A percentile compares a stretch with the other conserved stretches of the same genome.
Evolutionary conservation across 2,113 vertebrate genomes (phyloP).

Genomic region (cat (Felis catus)): DNA sequence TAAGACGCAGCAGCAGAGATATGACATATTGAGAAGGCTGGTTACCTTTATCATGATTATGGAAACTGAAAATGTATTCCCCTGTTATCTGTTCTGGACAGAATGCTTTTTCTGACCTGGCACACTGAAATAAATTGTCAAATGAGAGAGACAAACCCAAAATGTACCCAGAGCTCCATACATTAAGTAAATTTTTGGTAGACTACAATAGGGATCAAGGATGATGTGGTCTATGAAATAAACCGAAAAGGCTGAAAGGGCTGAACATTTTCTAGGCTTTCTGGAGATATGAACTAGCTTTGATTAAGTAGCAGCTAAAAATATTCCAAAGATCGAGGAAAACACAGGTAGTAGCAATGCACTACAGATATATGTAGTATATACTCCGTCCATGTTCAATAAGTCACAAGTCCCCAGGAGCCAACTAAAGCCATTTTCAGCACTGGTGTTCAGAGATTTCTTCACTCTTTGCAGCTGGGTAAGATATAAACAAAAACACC

Average conservation of each 20-base stretch:
- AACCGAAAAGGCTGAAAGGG: constrained; percentile 11
- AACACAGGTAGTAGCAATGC: neutral
- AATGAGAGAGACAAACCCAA: constrained; percentile 58
- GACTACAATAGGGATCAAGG: constrained; percentile 52
- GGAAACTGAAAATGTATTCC: constrained; percentile 68
- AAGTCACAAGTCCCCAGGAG: neutral
- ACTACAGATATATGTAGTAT: fast-evolving
- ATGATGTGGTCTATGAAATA: constrained; percentile 57
- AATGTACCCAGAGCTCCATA: constrained; percentile 2
- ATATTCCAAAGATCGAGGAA: constrained; percentile 1
- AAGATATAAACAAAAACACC: constrained; percentile 28
- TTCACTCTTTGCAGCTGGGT: neutral
- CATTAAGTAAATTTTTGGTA: constrained; percentile 36
- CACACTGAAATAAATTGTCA: constrained; percentile 55
- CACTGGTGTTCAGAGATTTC: neutral
- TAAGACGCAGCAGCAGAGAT: constrained; percentile 72
- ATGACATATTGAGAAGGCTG: constrained; percentile 69
- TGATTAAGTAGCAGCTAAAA: neutral
- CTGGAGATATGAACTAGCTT: constrained; percentile 7
- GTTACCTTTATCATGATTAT: constrained; percentile 75
- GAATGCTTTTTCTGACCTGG: constrained; percentile 61
- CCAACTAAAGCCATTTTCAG: neutral
- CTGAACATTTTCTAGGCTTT: neutral
- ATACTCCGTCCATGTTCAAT: neutral
- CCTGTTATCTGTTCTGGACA: constrained; percentile 58